These are phyloP conservation scores for Gadopsis marmoratus DNA, from an alignment of 2,797 vertebrate genomes.

Conservation along the genomic window DNA sequence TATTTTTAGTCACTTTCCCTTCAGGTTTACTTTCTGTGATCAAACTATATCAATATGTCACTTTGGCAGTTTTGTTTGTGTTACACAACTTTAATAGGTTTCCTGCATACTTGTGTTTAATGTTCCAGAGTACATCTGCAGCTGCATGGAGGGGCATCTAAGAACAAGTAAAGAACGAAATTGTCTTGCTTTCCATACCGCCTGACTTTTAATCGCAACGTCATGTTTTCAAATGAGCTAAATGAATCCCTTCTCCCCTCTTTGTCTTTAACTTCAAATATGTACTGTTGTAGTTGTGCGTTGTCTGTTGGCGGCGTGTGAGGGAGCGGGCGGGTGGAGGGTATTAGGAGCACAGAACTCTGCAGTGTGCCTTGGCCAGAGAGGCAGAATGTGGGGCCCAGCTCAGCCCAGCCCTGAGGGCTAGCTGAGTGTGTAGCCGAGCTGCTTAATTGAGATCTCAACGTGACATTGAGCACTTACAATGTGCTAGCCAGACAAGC, in stretches of 20 bases:
- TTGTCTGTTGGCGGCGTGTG: constrained; percentile 74
- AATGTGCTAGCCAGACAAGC: constrained; percentile 82
- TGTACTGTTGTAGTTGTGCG: constrained; percentile 84
- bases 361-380: constrained; percentile 68
- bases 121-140: constrained; percentile 36
- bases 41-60: background rate
- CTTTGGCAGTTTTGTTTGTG: constrained; percentile 16
- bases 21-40: constrained; percentile 11
- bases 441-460: constrained; percentile 88
- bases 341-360: constrained; percentile 60
- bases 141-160: constrained; percentile 21
- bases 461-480: constrained; percentile 85
- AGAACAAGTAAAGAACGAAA: constrained; percentile 42
- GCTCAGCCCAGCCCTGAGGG: constrained; percentile 72
- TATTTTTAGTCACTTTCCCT: background rate
- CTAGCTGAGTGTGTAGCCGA: constrained; percentile 64
- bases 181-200: constrained; percentile 42
- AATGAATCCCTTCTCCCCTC: constrained; percentile 79
- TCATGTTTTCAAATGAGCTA: constrained; percentile 82
- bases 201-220: constrained; percentile 78
- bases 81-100: constrained; percentile 16
- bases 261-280: constrained; percentile 85
- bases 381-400: constrained; percentile 63
- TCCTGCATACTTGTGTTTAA: constrained; percentile 23
- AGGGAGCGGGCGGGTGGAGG: constrained; percentile 55